Evolutionary conservation across 1,140 invertebrate genomes (phyloP), one percentile per base, ranked within the genome.

Genomic region (Druon quercuslanigerum): DNA sequence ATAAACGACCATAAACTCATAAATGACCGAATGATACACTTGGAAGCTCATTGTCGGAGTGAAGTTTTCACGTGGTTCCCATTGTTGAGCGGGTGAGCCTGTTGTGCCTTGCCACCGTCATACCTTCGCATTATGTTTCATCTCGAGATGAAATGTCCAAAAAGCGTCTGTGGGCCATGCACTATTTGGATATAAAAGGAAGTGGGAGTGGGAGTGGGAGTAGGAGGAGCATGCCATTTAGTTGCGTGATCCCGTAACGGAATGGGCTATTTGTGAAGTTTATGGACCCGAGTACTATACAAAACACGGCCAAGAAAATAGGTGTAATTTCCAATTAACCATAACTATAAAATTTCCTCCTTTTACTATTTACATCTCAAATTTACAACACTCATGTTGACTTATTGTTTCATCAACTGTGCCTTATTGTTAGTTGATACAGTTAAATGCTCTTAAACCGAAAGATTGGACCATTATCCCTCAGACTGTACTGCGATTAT

Each of bases 21-120:
- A 88, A 90, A 89, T 87, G 87, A 86, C 79, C 84, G 82, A 90
- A 90, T 89, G 89, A 90, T 89, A 90, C 87, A 90, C 83, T 88
- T 85, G 33, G 20, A 73, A 78, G 79, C 83, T 86, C 83, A 90
- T 90, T 90, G 88, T 91, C 81, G 84, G 77, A 81, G 76, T 72
- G 73, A 83, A 84, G 77, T 85, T 88, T 86, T 87, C 86, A 83
- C 82, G 78, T 79, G 83, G 82, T 85, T 85, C 80, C 76, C n/a
- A 87, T 89, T 83, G 84, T 84, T 74, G 77, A 25, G 8, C 74
- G 51, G 60, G 60, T 70, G 56, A 76, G 40, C 20, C 74, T 40
- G 73, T 51, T 60, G 74, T 70, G 74, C 51, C 73, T 75, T 60
- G 14, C 14, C 13, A 14, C 73, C 51, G 72, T 50, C 33, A 52